Percentiles rank a stretch among this genome's conserved stretches.
phyloP scores from a whole-genome alignment of 2,797 vertebrate genomes.

The Phataginus tricuspis region DNA sequence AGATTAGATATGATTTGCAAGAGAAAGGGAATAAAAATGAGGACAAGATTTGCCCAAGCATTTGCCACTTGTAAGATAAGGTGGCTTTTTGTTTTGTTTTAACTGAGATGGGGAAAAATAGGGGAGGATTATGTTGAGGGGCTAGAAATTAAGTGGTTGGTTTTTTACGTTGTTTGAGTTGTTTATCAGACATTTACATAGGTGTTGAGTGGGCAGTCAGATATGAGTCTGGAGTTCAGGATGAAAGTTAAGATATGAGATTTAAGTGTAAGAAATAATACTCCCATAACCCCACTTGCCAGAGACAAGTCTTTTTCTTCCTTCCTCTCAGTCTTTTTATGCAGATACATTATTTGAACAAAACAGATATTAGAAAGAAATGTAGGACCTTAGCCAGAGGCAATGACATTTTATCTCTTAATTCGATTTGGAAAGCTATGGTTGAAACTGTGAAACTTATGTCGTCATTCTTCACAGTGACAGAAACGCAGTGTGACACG shows the following conservation, averaged over 20 bases:
- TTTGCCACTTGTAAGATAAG: background rate
- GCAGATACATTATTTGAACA: background rate
- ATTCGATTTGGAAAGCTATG: constrained; percentile 20
- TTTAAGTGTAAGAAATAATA: background rate
- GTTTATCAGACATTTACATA: background rate
- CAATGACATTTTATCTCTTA: background rate
- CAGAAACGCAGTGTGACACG: background rate
- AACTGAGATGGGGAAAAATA: background rate
- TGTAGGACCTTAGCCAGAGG: background rate
- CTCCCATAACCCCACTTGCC: background rate
- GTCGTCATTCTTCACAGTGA: background rate
- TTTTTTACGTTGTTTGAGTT: background rate
- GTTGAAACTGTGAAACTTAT: background rate
- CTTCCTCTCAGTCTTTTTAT: background rate
- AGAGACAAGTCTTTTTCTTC: background rate
- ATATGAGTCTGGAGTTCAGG: background rate
- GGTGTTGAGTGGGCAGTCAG: background rate
- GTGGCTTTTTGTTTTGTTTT: background rate
- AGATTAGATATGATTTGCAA: background rate
- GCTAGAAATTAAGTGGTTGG: background rate
- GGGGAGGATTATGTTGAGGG: background rate
- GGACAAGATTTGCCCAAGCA: background rate
- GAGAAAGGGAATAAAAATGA: background rate
- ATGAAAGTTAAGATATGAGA: background rate
- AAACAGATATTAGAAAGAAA: background rate